These are phyloP conservation scores for Pollenia angustigena DNA, from an alignment of 2,888 invertebrate genomes.

Conservation along the genomic window DNA sequence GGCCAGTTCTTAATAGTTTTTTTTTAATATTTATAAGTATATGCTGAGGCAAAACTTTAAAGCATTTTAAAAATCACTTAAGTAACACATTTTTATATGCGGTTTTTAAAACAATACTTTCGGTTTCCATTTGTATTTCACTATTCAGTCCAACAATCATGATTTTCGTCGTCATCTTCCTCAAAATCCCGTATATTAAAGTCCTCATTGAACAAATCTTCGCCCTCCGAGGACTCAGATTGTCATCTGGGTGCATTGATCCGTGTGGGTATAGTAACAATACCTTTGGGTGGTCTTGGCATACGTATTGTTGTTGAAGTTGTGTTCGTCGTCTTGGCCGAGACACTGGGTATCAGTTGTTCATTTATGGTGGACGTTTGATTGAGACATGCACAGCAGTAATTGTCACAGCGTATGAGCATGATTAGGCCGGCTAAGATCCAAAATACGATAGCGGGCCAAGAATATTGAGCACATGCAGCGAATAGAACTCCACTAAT, in stretches of 20 bases:
- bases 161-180: slow-evolving; percentile 75
- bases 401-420: slow-evolving; percentile 82
- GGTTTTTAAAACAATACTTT: not conserved
- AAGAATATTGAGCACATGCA: slow-evolving; percentile 81
- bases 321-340: slow-evolving; percentile 79
- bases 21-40: slow-evolving; percentile 30
- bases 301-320: slow-evolving; percentile 82
- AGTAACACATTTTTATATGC: slow-evolving; percentile 30
- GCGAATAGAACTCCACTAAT: slow-evolving; percentile 80
- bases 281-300: slow-evolving; percentile 81
- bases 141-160: slow-evolving; percentile 80
- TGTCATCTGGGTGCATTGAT: slow-evolving; percentile 83
- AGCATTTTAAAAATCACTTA: slow-evolving; percentile 59
- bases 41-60: slow-evolving; percentile 61
- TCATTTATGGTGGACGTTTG: slow-evolving; percentile 79
- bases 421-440: slow-evolving; percentile 80
- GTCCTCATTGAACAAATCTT: slow-evolving; percentile 83
- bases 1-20: slow-evolving; percentile 1
- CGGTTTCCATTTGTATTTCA: not conserved
- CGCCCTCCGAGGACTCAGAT: slow-evolving; percentile 83
- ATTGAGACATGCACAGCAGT: slow-evolving; percentile 83
- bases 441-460: slow-evolving; percentile 83
- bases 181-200: slow-evolving; percentile 81
- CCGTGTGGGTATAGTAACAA: slow-evolving; percentile 80
- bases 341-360: slow-evolving; percentile 82